Conservation (phyloP, 2,113 vertebrate genomes). For the Periophthalmus modestus region DNA sequence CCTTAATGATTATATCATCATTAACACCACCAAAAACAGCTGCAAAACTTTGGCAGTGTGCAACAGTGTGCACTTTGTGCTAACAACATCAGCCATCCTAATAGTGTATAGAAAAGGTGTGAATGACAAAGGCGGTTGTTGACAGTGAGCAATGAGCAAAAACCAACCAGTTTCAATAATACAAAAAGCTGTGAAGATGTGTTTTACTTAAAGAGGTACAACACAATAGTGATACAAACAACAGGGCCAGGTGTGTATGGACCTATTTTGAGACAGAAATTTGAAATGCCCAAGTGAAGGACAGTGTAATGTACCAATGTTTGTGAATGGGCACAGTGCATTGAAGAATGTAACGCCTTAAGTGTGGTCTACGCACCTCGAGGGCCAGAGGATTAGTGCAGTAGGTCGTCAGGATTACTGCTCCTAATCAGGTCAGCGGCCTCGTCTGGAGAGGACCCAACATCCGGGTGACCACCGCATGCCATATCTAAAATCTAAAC, state of each 20-base stretch:
- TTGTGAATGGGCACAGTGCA: slow-evolving; percentile 25
- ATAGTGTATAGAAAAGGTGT: neutral
- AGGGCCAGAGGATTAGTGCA: slow-evolving; percentile 62
- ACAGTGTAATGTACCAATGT: neutral
- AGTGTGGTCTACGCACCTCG: slow-evolving; percentile 41
- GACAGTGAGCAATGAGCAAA: neutral
- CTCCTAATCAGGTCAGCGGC: slow-evolving; percentile 71
- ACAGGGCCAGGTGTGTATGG: neutral
- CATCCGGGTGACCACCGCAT: slow-evolving; percentile 40
- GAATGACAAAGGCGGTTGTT: neutral
- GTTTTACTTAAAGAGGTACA: neutral
- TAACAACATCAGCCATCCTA: neutral
- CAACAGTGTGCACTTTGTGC: neutral
- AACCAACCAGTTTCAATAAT: neutral
- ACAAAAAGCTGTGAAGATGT: neutral
- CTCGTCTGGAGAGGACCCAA: slow-evolving; percentile 46
- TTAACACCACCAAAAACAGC: neutral
- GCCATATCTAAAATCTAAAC: slow-evolving; percentile 17
- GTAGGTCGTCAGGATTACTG: slow-evolving; percentile 69
- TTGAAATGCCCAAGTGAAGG: neutral
- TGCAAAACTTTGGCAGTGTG: neutral
- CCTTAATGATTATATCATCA: neutral
- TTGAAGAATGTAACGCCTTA: slow-evolving; percentile 40
- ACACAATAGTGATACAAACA: neutral
- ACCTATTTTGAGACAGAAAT: neutral